Evolutionary conservation across 2,888 invertebrate species (phyloP), one percentile per base, ranked within the genome.

Genomic region (Podotricha telesiphe): DNA sequence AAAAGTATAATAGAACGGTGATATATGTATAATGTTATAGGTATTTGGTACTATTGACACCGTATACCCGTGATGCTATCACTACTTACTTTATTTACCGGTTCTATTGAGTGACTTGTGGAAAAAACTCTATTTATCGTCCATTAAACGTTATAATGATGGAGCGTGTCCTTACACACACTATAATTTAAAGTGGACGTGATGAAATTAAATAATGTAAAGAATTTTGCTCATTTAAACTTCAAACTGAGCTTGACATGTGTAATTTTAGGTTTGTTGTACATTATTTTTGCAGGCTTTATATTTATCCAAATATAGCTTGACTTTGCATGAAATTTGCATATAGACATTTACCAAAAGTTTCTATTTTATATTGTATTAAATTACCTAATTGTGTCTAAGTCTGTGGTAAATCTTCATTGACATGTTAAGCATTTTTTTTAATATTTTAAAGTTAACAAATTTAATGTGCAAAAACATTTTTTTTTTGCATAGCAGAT

Each of bases 101-200:
- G 68, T 68, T 63, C 37, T 56, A 37, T 63, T n/a, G 53, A 63
- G 40, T 37, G 22, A 20, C 55, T 48, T 34, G 56, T 56, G 63
- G 68, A 68, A 68, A n/a, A 63, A 68, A 68, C 48, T 63, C 63
- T 42, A 56, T 83, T 83, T 84, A 84, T 81, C 81, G 80, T 76
- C 78, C 81, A 79, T 85, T 86, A 87, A 87, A 86, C 81, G 83
- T 80, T 82, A 80, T 86, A 82, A 86, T 87, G 85, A 86, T 83
- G 82, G 82, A 79, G 77, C 84, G 77, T 83, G 85, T 86, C 84
- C 82, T 82, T 84, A 86, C 83, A 81, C 79, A 80, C 79, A 76
- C 79, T 75, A 78, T 79, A 79, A 81, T 80, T 79, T 81, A 74
- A 76, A 77, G 76, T 78, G 78, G 58, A 37, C 61, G 62, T 73